A percentile compares a stretch with the other conserved stretches of the same genome.
phyloP scores from a whole-genome alignment of 2,113 vertebrate species.

The Hippocampus barbouri region DNA sequence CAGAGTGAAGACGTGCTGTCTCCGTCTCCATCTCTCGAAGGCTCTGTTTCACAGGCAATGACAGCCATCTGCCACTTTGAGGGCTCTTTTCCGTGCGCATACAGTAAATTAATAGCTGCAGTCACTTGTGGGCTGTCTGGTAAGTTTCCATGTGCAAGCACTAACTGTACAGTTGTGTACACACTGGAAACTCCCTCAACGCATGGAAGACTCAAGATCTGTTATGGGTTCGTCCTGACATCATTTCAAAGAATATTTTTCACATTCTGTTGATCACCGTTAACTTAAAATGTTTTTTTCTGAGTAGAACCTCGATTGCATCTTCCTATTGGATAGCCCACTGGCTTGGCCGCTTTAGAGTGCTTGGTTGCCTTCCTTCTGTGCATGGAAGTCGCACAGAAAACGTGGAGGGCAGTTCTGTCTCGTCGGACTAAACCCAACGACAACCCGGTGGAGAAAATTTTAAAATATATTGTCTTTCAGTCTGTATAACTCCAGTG shows the following conservation, averaged over 20 bases:
- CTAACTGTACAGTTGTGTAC: conserved; percentile 8
- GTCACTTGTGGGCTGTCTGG: conserved; percentile 10
- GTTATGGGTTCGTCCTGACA: neutral
- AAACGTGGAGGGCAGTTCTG: no score
- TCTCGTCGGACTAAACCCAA: no score
- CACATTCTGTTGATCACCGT: no score
- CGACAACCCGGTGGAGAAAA: no score
- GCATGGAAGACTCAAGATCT: neutral
- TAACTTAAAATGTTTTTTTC: no score
- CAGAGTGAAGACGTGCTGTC: conserved; percentile 33
- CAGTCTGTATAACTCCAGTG: no score
- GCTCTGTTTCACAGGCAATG: conserved; percentile 48
- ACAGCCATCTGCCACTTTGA: conserved; percentile 62
- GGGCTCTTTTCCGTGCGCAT: conserved; percentile 35
- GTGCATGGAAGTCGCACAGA: no score
- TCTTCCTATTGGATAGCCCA: no score
- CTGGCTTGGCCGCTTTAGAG: no score
- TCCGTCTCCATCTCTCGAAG: conserved; percentile 21
- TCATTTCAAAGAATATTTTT: neutral
- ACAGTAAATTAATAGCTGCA: neutral
- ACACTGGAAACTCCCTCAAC: neutral
- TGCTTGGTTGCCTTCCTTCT: no score
- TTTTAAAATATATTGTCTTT: no score
- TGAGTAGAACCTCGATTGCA: no score
- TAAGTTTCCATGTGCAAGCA: conserved; percentile 12